Evolutionary conservation across 2,888 invertebrate species (phyloP), one percentile per base, ranked within the genome.

Genomic region (Zelleria hepariella): DNA sequence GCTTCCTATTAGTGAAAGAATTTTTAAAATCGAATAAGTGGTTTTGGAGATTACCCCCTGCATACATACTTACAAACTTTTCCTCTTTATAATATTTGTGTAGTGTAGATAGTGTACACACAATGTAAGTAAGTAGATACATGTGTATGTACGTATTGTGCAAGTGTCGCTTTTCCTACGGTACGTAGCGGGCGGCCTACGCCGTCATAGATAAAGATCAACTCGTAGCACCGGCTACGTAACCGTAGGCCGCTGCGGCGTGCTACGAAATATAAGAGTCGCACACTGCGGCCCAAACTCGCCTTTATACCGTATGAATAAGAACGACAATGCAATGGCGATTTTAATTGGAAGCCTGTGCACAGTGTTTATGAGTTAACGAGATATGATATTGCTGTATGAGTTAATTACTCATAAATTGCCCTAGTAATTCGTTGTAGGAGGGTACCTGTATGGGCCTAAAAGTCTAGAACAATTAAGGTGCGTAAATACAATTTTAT

Each of bases 401-500:
- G 53, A 25, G 53, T 53, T 53, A 53, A 53, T 53, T 53, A 24
- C 53, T 25, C 25, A 53, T 53, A 53, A 53, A 53, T 53, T 25
- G 53, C 25, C 25, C 8, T 53, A 25, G 21, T 10, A 53, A 21
- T 42, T 42, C 2, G 15, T 42, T 42, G 10, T 42, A 42, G 10
- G 32, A 42, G n/a, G n/a, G n/a, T n/a, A n/a, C n/a, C n/a, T n/a
- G n/a, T n/a, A n/a, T n/a, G n/a, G n/a, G n/a, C n/a, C n/a, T n/a
- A n/a, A n/a, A n/a, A n/a, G n/a, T n/a, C n/a, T n/a, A n/a, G n/a
- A n/a, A n/a, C n/a, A n/a, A n/a, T n/a, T n/a, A n/a, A n/a, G n/a
- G n/a, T n/a, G n/a, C n/a, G n/a, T n/a, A n/a, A n/a, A n/a, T n/a
- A n/a, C n/a, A n/a, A n/a, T n/a, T n/a, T n/a, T n/a, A n/a, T n/a